phyloP scores from a whole-genome alignment of 2,797 vertebrate species.

The Oryzias dopingdopingensis region DNA sequence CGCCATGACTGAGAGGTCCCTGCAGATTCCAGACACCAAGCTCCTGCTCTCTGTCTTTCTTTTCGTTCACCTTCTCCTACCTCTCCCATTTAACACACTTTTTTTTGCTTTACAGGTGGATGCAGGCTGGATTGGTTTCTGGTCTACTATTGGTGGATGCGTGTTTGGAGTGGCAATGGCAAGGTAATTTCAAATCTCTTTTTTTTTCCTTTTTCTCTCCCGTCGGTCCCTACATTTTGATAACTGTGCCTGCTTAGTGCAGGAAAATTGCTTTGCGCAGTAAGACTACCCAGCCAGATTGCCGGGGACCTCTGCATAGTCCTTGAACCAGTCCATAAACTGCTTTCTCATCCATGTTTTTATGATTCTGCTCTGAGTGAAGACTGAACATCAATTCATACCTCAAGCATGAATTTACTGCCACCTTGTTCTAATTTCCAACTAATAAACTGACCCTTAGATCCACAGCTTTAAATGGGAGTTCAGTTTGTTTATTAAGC shows the following conservation, averaged over 20 bases:
- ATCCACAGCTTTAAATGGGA: slow-evolving; percentile 24
- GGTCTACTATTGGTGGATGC: slow-evolving; percentile 94
- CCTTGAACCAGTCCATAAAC: not conserved
- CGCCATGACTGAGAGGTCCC: slow-evolving; percentile 44
- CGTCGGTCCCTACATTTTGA: not conserved
- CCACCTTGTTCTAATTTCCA: not conserved
- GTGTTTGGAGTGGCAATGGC: slow-evolving; percentile 94
- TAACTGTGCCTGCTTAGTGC: not conserved
- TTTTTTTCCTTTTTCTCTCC: not conserved
- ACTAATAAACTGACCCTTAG: not conserved
- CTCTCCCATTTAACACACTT: not conserved
- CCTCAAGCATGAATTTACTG: not conserved
- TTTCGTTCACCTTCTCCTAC: slow-evolving; percentile 4
- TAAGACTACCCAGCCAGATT: not conserved
- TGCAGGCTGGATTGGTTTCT: slow-evolving; percentile 99
- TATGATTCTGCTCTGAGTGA: not conserved
- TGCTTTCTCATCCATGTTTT: slow-evolving; percentile 13
- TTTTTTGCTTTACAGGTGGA: slow-evolving; percentile 81
- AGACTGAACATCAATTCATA: not conserved
- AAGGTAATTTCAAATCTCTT: slow-evolving; percentile 75
- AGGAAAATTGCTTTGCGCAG: not conserved
- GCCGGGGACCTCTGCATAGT: slow-evolving; percentile 7
- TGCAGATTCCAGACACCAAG: slow-evolving; percentile 25
- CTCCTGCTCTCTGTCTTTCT: slow-evolving; percentile 16
- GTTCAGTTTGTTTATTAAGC: slow-evolving; percentile 30